phyloP scores from a whole-genome alignment of 2,888 invertebrate genomes.

The Apamea sordens region DNA sequence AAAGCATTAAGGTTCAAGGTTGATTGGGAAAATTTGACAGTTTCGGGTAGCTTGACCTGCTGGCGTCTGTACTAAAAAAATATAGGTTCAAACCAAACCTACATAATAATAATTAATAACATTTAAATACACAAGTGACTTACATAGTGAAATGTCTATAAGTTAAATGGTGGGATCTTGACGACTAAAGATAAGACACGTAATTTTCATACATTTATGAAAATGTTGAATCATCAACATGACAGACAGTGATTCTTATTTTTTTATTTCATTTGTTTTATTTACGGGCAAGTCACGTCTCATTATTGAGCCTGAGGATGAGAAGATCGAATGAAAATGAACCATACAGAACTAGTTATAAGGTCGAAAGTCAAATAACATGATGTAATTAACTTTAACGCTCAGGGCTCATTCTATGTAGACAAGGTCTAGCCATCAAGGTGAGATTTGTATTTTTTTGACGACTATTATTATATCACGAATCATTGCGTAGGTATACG shows the following conservation, averaged over 20 bases:
- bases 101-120: conserved; percentile 11
- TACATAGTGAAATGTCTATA: conserved; percentile 35
- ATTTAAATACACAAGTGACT: conserved; percentile 30
- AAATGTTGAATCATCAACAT: conserved; percentile 34
- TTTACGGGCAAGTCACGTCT: conserved; percentile 31
- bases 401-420: conserved; percentile 26
- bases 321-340: conserved; percentile 4
- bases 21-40: too few species aligned
- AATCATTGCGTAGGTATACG: conserved; percentile 22
- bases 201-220: conserved; percentile 32
- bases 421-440: conserved; percentile 41
- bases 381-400: conserved; percentile 33
- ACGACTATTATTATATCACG: not conserved
- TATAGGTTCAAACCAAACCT: conserved; percentile 5
- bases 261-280: conserved; percentile 17
- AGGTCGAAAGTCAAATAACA: conserved; percentile 21
- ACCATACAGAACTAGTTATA: not conserved
- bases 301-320: not conserved
- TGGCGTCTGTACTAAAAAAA: too few species aligned
- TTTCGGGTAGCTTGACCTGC: too few species aligned
- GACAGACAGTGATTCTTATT: conserved; percentile 11
- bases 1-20: too few species aligned
- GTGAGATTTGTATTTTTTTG: conserved; percentile 28
- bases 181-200: conserved; percentile 52
- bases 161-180: conserved; percentile 60